Evolutionary conservation across 2,113 vertebrate species (phyloP).

Genomic region (Cyprinus carpio): DNA sequence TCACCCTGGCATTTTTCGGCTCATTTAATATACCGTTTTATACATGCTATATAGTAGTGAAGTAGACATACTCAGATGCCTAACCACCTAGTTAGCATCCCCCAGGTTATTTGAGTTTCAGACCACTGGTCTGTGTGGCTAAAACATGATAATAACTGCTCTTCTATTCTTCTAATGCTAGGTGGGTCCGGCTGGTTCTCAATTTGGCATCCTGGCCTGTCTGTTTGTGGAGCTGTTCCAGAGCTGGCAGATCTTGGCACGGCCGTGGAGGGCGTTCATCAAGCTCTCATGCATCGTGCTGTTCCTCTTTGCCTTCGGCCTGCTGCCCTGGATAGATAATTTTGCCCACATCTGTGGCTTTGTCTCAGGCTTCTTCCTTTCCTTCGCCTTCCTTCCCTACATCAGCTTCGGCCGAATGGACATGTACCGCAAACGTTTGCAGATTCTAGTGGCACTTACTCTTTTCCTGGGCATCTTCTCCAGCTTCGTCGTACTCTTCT

Average conservation of each 20-base stretch:
- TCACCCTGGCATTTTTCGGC: background rate
- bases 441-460: constrained; percentile 91
- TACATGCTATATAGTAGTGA: background rate
- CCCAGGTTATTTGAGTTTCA: background rate
- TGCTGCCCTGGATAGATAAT: constrained; percentile 98
- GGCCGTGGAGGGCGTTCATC: constrained; percentile 92
- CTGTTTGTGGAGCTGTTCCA: constrained; percentile 98
- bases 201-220: constrained; percentile 98
- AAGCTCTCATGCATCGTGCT: constrained; percentile 95
- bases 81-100: background rate
- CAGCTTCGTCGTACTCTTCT: constrained; percentile 92
- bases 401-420: constrained; percentile 96
- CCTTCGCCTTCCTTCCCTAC: constrained; percentile 97
- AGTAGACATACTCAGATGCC: background rate
- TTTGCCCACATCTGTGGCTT: constrained; percentile 97
- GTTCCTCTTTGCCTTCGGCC: constrained; percentile 93
- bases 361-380: constrained; percentile 94
- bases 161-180: constrained; percentile 72
- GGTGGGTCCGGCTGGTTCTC: constrained; percentile 96
- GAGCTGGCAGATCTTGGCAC: constrained; percentile 97
- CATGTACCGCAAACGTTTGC: constrained; percentile 94
- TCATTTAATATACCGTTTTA: background rate
- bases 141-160: background rate
- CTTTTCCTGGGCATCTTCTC: constrained; percentile 93
- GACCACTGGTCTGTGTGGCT: constrained; percentile 77